Base-by-base conservation (phyloP, 2,888 invertebrate species). In the Ormyrus rosae region DNA sequence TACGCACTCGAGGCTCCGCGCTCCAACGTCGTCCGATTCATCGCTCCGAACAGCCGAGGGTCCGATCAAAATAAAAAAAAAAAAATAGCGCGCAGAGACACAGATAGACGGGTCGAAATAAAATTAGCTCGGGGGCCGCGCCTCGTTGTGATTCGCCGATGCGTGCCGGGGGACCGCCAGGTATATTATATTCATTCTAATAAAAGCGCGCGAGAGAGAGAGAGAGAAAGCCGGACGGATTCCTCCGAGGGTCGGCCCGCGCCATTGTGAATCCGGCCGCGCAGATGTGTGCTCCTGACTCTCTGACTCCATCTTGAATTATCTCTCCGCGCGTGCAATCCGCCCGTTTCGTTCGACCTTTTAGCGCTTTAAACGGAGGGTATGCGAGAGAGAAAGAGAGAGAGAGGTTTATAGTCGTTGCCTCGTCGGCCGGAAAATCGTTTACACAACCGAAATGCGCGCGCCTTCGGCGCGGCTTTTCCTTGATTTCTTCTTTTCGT, bases 281-380 rank as follows among this genome's bases (percentile, higher is more conserved):
- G 34, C 88, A 88, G 87, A 88, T 9, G 81, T 74, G 65, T 78
- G 55, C 78, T 83, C 78, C 87, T 89, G 89, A 90, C 90, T 90
- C 87, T 73, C 82, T 89, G 89, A 90, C 90, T 90, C 88, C 88
- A 89, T 90, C 86, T 90, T 89, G 89, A 90, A 89, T 89, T 85
- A 88, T 89, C 87, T 86, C 48, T 48, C 56, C 60, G 50, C 61
- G 69, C 56, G 74, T 67, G 55, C 19, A 53, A 55, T 51, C 60
- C 60, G 19, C 9, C 60, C 11, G 58, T 70, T 45, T 70, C 50
- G 3, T 4, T 6, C 45, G 50, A 70, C 58, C 69, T 78, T 78
- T 78, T 75, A 75, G 75, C 74, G 60, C 53, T 68, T 65, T 74
- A 74, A 50, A 46, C 65, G 19, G 6, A 3, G 46, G 34, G 34